Evolutionary conservation across 1,140 invertebrate genomes (phyloP).

Genomic region (Teleopsis dalmanni): DNA sequence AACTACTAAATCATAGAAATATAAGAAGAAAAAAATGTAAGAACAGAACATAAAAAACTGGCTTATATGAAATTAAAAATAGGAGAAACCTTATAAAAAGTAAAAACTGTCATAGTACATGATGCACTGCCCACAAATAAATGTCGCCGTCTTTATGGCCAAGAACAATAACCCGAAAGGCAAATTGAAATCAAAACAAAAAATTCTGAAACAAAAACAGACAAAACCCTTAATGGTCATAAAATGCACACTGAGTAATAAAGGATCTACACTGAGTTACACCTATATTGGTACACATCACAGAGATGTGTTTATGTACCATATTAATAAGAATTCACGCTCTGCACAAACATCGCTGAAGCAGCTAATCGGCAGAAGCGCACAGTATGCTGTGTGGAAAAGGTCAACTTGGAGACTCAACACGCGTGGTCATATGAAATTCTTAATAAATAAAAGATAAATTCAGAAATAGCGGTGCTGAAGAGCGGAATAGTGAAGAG

Average conservation of each 20-base stretch:
- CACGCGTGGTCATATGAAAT: background rate
- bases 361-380: background rate
- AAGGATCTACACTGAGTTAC: conserved; percentile 1
- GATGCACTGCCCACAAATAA: conserved; percentile 12
- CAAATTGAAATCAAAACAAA: conserved; percentile 38
- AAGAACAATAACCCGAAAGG: conserved; percentile 10
- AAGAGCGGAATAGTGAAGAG: no score
- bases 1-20: conserved; percentile 12
- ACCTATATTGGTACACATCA: conserved; percentile 1
- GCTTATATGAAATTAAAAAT: background rate
- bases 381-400: conserved; percentile 18
- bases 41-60: conserved; percentile 21
- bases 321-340: background rate
- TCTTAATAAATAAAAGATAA: background rate
- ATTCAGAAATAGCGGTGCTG: no score
- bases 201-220: conserved; percentile 15
- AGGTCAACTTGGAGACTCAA: no score
- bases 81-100: conserved; percentile 12
- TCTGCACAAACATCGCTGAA: background rate
- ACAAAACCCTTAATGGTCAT: conserved; percentile 31
- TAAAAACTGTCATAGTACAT: conserved; percentile 26
- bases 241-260: conserved; percentile 17
- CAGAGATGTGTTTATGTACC: background rate
- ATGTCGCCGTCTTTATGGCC: background rate
- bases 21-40: background rate